These are phyloP conservation scores for Pristionchus maxplancki DNA, from an alignment of 2,888 invertebrate genomes.

Conservation along the genomic window DNA sequence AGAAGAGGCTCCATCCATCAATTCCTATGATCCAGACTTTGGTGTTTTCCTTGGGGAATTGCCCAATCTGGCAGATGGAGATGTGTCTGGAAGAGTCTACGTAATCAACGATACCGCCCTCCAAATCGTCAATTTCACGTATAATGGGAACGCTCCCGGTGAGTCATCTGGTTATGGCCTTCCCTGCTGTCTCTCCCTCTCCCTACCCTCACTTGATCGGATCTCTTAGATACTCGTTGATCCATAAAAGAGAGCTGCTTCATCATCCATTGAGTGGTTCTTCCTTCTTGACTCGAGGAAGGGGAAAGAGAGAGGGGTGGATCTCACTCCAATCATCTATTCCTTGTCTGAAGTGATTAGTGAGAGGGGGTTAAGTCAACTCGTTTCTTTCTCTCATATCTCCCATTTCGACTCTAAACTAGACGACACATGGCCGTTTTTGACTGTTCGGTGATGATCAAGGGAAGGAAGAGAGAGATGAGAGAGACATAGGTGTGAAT, in stretches of 20 bases:
- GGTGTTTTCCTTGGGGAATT: slow-evolving; percentile 72
- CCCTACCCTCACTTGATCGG: slow-evolving; percentile 19
- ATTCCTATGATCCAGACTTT: slow-evolving; percentile 66
- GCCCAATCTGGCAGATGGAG: slow-evolving; percentile 60
- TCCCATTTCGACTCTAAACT: slow-evolving; percentile 34
- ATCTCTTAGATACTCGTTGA: slow-evolving; percentile 48
- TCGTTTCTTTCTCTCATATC: slow-evolving; percentile 38
- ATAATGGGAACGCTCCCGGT: slow-evolving; percentile 72
- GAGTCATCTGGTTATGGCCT: slow-evolving; percentile 32
- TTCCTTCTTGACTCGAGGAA: slow-evolving; percentile 6
- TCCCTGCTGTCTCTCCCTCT: background rate
- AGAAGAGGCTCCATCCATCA: slow-evolving; percentile 54
- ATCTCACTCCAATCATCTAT: slow-evolving; percentile 25
- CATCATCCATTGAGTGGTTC: slow-evolving; percentile 40
- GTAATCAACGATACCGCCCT: slow-evolving; percentile 75
- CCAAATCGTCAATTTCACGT: slow-evolving; percentile 77
- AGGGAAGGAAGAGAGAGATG: slow-evolving; percentile 27
- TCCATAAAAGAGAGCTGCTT: slow-evolving; percentile 39
- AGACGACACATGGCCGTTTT: slow-evolving; percentile 41
- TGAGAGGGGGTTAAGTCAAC: slow-evolving; percentile 42
- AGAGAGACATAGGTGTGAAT: slow-evolving; percentile 10
- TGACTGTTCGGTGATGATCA: slow-evolving; percentile 42
- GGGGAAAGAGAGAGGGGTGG: background rate
- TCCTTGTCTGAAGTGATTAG: slow-evolving; percentile 52
- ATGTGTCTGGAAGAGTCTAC: slow-evolving; percentile 70